phyloP scores from a whole-genome alignment of 2,888 invertebrate species.

The Drosophila acutilabella region DNA sequence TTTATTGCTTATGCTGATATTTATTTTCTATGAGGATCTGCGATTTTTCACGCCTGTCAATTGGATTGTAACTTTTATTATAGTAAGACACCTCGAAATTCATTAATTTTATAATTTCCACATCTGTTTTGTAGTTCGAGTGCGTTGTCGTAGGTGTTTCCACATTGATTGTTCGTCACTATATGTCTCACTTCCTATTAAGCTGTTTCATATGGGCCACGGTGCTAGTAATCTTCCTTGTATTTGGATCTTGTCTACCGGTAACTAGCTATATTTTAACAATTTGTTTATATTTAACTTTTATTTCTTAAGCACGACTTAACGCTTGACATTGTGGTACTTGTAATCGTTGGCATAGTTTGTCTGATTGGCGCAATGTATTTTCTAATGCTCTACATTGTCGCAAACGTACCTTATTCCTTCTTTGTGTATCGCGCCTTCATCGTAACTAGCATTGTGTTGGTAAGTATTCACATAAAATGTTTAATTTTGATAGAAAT shows the following conservation, averaged over 20 bases:
- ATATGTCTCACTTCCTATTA: constrained; percentile 34
- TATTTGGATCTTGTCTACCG: constrained; percentile 41
- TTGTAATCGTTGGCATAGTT: constrained; percentile 55
- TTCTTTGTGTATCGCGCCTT: constrained; percentile 45
- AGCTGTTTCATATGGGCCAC: constrained; percentile 43
- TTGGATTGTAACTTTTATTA: constrained; percentile 53
- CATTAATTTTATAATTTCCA: neutral
- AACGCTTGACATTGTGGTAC: constrained; percentile 55
- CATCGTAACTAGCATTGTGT: constrained; percentile 37
- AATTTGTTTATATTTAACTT: neutral
- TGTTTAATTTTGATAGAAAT: no score
- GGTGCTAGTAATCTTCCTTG: constrained; percentile 40
- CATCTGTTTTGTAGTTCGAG: constrained; percentile 38
- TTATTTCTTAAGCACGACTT: constrained; percentile 46
- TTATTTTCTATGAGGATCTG: constrained; percentile 59
- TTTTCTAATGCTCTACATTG: constrained; percentile 58
- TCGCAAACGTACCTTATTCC: constrained; percentile 46
- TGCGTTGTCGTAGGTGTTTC: constrained; percentile 47
- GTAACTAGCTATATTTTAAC: constrained; percentile 25
- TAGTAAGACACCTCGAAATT: constrained; percentile 34
- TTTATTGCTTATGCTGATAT: constrained; percentile 37
- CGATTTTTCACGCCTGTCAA: constrained; percentile 51
- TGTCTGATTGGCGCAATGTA: constrained; percentile 56
- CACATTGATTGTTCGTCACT: constrained; percentile 44
- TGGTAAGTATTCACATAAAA: constrained; percentile 30